Conservation (phyloP, 2,797 vertebrate genomes). For the Sebastes paucispinis region DNA sequence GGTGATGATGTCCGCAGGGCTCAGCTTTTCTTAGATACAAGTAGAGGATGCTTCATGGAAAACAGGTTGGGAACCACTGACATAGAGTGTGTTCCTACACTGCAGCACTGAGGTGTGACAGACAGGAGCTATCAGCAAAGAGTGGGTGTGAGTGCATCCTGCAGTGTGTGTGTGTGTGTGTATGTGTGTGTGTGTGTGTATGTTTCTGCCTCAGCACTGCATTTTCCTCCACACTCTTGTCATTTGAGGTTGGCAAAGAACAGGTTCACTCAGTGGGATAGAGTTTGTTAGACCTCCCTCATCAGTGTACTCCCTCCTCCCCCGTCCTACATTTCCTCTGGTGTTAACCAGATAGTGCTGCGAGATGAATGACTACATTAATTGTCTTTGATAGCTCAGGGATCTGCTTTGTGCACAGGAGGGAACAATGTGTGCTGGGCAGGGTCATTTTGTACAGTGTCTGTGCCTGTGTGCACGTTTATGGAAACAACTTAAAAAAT, state of each 20-base stretch:
- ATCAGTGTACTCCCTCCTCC: constrained; percentile 17
- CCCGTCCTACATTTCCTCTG: constrained; percentile 43
- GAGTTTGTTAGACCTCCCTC: constrained; percentile 50
- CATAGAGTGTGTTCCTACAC: not conserved
- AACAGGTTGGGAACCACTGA: too few relatives aligned
- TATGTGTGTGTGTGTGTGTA: not conserved
- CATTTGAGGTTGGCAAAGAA: constrained; percentile 21
- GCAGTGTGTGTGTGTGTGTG: not conserved
- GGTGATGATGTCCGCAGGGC: too few relatives aligned
- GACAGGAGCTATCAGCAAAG: constrained; percentile 4
- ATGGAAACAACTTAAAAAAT: constrained; percentile 14
- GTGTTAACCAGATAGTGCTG: constrained; percentile 57
- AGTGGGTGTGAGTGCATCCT: constrained; percentile 13
- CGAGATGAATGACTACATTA: constrained; percentile 63
- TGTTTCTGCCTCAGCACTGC: constrained; percentile 9
- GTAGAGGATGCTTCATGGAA: too few relatives aligned
- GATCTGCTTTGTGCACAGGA: constrained; percentile 42
- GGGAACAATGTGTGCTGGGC: constrained; percentile 16
- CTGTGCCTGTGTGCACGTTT: not conserved
- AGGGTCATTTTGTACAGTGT: constrained; percentile 36
- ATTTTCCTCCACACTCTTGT: constrained; percentile 30
- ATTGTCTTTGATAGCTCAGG: constrained; percentile 66
- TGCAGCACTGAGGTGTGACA: constrained; percentile 1
- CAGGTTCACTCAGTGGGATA: constrained; percentile 23
- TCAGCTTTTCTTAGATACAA: too few relatives aligned